Evolutionary conservation across 2,113 vertebrate species (phyloP), one percentile per base, ranked within the genome.

Genomic region (Platysternon megacephalum): DNA sequence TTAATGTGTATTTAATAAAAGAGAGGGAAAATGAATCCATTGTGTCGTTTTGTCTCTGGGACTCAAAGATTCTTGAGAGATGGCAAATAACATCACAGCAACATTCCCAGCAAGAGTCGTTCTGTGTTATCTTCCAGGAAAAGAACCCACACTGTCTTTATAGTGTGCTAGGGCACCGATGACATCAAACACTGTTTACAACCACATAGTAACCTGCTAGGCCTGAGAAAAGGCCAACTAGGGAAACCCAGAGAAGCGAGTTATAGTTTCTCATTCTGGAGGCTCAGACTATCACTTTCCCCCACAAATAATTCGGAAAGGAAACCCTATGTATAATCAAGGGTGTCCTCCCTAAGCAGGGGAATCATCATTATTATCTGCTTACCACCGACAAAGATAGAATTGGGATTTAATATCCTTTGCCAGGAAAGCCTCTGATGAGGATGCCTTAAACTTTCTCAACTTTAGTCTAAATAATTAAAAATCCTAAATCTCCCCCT

Each of bases 181-280:
- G n/a, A n/a, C n/a, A n/a, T n/a, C n/a, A 93, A 90, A 1, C 13
- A 39, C 39, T 42, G 44, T 53, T 93, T 86, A 79, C 17, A 91
- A 92, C n/a, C 65, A 39, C 8, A 39, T 9, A 42, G 68, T 24
- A 42, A 74, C 5, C 39, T 74, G 68, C 21, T 42, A 74, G n/a
- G 9, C n/a, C 65, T 72, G 93, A 32, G 79, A 88, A 49, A 74
- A 9, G 79, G 92, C 92, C 91, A 94, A 52, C 44, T 24, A 1
- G 65, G 85, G 81, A 92, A 42, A 89, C 86, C 49, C 65, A 83
- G 91, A 58, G 65, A 93, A 96, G 76, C 86, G 91, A 53, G 35
- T 16, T 65, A 53, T 61, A 85, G 24, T 79, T 19, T 22, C n/a
- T n/a, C n/a, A n/a, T n/a, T n/a, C n/a, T n/a, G n/a, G n/a, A n/a